Evolutionary conservation across 2,797 vertebrate genomes (phyloP), one percentile per base, ranked within the genome.

Genomic region (Saxicola maurus): DNA sequence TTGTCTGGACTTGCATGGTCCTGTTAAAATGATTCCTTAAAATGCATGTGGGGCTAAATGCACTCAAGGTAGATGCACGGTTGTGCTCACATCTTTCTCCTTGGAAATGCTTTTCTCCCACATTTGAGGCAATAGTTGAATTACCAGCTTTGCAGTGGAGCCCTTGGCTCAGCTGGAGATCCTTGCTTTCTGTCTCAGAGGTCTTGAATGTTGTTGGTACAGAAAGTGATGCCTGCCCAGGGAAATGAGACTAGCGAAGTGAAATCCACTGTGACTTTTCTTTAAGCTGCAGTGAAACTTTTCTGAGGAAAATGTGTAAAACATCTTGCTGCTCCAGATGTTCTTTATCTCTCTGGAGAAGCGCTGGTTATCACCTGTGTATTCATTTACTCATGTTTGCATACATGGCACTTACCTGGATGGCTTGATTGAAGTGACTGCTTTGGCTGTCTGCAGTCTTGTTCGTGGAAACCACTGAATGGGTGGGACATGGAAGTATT

Each of bases 21-120:
- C 51, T 42, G 5, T 24, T 74, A n/a, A 52, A 61, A 74, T 31
- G 48, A 1, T 69, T 73, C 37, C n/a, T 46, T 42, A 12, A 3
- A 30, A n/a, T 20, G 10, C 4, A 3, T 0, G 0, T 2, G 8
- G 6, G 24, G 19, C 13, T 45, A 23, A 45, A 68, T 17, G 13
- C 24, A 3, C 46, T 68, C 13, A 19, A 27, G 31, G 21, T 85
- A 8, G 67, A 23, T 0, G 4, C 16, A 13, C 11, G 7, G 0
- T 28, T 78, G 42, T 48, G n/a, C 21, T 80, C 11, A 2, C n/a
- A 6, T 31, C 33, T 64, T 6, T 73, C 20, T 11, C 12, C 5
- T 51, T 91, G n/a, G 64, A 69, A 76, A 51, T 76, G 31, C 43
- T 1, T 1, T 46, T 75, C 11, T 33, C 30, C 11, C 27, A 17